A percentile compares a stretch with the other conserved stretches of the same genome.
Evolutionary conservation across 2,888 invertebrate genomes (phyloP).

Genomic region (Crossocerus cetratus): DNA sequence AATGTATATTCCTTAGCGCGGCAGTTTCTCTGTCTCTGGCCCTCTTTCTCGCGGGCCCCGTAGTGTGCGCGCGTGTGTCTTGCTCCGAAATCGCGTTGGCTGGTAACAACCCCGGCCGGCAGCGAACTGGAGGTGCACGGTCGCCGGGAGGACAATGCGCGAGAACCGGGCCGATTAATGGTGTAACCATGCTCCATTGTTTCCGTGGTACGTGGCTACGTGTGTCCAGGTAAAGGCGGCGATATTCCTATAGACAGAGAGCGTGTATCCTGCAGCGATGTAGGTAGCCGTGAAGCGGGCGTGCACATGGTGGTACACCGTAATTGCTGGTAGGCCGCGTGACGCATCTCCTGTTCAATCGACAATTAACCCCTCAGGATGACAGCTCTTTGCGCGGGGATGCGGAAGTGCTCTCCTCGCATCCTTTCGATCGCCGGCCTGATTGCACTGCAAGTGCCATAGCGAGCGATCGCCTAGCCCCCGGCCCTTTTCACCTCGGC

Average conservation of each 20-base stretch:
- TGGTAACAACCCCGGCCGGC: conserved; percentile 2
- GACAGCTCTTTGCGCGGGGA: not conserved
- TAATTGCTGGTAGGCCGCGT: conserved; percentile 38
- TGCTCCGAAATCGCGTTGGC: not conserved
- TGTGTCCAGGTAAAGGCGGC: conserved; percentile 5
- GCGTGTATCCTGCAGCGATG: not conserved
- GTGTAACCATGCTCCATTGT: conserved; percentile 51
- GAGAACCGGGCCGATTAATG: conserved; percentile 53
- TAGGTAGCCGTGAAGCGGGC: conserved; percentile 5
- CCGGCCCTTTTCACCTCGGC: too few species aligned
- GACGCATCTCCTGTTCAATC: conserved; percentile 24
- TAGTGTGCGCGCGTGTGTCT: conserved; percentile 1
- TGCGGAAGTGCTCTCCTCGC: not conserved
- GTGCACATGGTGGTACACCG: not conserved
- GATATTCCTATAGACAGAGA: not conserved
- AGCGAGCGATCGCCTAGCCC: not conserved
- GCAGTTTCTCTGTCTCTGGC: not conserved
- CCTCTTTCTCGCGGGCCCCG: not conserved
- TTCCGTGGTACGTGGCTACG: conserved; percentile 15
- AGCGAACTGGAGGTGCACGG: conserved; percentile 23
- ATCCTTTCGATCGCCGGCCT: not conserved
- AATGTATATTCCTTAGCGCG: conserved; percentile 8
- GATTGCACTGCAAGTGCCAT: not conserved
- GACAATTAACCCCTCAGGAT: conserved; percentile 27
- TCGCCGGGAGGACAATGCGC: conserved; percentile 34